These are phyloP conservation scores for Loriculus beryllinus DNA, from an alignment of 2,797 vertebrate species.

Conservation along the genomic window DNA sequence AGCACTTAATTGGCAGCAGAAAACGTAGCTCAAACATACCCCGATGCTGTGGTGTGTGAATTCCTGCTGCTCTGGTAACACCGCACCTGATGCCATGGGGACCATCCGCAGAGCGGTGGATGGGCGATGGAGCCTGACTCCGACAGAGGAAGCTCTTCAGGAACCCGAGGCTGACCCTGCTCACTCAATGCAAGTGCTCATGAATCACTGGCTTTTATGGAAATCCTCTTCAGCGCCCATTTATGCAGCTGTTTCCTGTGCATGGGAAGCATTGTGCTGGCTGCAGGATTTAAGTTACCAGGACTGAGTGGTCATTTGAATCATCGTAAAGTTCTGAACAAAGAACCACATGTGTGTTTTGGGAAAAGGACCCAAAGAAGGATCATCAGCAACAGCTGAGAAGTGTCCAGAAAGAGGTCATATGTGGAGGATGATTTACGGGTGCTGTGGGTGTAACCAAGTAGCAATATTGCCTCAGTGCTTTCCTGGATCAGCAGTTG, in stretches of 20 bases:
- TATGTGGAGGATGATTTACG: background rate
- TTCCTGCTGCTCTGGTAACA: background rate
- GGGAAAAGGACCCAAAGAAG: background rate
- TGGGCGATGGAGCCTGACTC: accelerated
- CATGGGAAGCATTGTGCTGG: background rate
- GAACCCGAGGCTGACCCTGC: background rate
- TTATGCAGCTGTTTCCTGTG: conserved; percentile 7
- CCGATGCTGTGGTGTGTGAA: accelerated
- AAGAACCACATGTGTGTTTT: background rate
- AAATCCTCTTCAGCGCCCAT: background rate
- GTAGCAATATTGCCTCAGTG: background rate
- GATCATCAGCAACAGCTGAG: background rate
- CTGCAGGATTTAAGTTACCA: background rate
- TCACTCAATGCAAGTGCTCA: background rate
- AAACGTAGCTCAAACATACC: accelerated
- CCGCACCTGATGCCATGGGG: accelerated
- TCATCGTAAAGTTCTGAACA: background rate
- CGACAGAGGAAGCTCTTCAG: accelerated
- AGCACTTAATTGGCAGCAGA: background rate
- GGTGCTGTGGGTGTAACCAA: background rate
- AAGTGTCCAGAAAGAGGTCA: background rate
- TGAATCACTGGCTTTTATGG: background rate
- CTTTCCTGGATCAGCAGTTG: background rate
- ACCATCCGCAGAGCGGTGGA: accelerated
- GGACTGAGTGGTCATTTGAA: background rate